A percentile compares a stretch with the other conserved stretches of the same genome.
Evolutionary conservation across 2,113 vertebrate species (phyloP).

Genomic region (Petrocephalus microphthalmus): DNA sequence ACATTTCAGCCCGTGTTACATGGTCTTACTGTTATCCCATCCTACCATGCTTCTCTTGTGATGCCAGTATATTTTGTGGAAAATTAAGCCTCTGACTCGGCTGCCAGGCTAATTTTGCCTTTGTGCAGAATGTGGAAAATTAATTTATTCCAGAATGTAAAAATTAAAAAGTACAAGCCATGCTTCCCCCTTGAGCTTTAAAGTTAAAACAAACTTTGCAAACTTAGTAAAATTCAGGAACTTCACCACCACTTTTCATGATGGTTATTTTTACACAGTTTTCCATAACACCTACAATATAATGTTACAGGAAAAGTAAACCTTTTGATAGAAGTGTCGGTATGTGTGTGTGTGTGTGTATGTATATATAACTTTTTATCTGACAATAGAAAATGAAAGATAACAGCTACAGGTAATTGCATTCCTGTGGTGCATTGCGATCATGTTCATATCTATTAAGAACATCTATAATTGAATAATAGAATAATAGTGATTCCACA

Average conservation of each 20-base stretch:
- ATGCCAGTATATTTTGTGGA: neutral
- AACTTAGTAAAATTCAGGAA: slow-evolving; percentile 12
- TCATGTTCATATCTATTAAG: neutral
- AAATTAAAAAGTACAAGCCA: slow-evolving; percentile 1
- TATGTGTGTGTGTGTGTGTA: neutral
- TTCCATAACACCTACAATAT: neutral
- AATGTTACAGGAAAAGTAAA: neutral
- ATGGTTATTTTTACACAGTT: slow-evolving; percentile 16
- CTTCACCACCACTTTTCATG: slow-evolving; percentile 8
- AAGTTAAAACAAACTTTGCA: neutral
- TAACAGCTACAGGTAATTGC: neutral
- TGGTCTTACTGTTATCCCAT: neutral
- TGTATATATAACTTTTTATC: neutral
- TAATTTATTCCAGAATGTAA: slow-evolving; percentile 8
- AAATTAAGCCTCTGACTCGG: neutral
- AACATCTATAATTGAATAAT: neutral
- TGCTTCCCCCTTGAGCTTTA: neutral
- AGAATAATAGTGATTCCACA: neutral
- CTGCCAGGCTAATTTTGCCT: neutral
- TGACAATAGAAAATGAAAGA: too few relatives aligned
- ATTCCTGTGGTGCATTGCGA: neutral
- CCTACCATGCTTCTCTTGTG: neutral
- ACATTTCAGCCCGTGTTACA: neutral
- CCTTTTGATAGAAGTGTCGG: neutral
- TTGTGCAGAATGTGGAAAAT: slow-evolving; percentile 9